Conservation (phyloP, 2,797 vertebrate species). For the Coracias cyanogaster region DNA sequence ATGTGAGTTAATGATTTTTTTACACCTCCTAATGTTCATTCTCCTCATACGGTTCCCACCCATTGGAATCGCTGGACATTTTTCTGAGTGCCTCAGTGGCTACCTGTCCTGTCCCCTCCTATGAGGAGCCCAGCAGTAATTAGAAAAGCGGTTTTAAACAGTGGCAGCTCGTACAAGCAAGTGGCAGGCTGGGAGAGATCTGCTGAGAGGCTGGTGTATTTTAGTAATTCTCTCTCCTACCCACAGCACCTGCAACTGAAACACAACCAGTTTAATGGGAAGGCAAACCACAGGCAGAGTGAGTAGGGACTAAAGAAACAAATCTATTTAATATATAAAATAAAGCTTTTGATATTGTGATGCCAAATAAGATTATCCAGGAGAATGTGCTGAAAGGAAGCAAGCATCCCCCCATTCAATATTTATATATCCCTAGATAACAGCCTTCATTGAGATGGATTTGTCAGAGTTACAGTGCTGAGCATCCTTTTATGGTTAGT, state of each 20-base stretch:
- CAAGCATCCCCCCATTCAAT: conserved; percentile 40
- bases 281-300: background rate
- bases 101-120: background rate
- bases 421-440: conserved; percentile 62
- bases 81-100: background rate
- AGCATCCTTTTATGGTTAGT: conserved; percentile 60
- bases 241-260: background rate
- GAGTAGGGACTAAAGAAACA: background rate
- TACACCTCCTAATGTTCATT: background rate
- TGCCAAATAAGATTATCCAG: conserved; percentile 45
- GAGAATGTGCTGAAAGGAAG: conserved; percentile 52
- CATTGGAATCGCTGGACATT: background rate
- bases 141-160: background rate
- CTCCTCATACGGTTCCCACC: background rate
- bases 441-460: conserved; percentile 51
- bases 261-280: background rate
- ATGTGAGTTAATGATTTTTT: background rate
- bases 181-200: background rate
- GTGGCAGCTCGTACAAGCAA: background rate
- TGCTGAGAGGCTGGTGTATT: background rate
- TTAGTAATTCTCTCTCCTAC: background rate
- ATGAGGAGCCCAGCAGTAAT: background rate
- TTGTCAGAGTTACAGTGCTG: conserved; percentile 55
- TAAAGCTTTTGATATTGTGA: conserved; percentile 37
- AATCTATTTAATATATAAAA: conserved; percentile 52